Conservation (phyloP, 2,797 vertebrate genomes). For the Crocidura indochinensis region DNA sequence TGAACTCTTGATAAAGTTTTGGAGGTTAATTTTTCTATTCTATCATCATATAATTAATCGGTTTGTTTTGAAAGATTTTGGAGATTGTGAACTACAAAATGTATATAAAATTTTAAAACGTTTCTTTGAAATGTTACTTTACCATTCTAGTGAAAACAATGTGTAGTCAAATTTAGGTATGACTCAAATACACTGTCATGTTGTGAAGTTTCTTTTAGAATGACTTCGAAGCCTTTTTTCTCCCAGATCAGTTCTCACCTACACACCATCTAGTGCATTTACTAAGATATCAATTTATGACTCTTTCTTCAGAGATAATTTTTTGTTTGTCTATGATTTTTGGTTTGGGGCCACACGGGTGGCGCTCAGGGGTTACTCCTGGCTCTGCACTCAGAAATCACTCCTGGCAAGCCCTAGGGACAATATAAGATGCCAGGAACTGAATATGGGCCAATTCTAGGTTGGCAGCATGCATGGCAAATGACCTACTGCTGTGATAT, state of each 20-base stretch:
- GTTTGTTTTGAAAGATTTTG: background rate
- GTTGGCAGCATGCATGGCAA: too few species aligned
- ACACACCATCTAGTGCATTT: background rate
- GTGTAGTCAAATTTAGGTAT: background rate
- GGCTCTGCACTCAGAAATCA: too few species aligned
- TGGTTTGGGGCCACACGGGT: too few species aligned
- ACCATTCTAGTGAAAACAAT: background rate
- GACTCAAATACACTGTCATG: background rate
- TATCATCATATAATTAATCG: background rate
- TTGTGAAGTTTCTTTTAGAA: background rate
- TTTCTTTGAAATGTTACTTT: background rate
- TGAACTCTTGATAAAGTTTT: constrained; percentile 18
- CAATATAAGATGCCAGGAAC: too few species aligned
- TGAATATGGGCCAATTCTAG: too few species aligned
- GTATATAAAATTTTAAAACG: background rate
- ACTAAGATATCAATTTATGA: background rate
- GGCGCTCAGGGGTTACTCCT: too few species aligned
- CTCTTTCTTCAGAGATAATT: background rate
- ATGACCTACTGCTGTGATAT: too few species aligned
- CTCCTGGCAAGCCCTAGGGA: too few species aligned
- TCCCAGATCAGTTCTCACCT: background rate
- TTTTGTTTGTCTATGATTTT: background rate
- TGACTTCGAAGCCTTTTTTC: background rate
- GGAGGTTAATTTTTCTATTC: background rate
- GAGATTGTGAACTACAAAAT: background rate